Evolutionary conservation across 2,113 vertebrate genomes (phyloP).

Genomic region (Gallinago jamesoni): DNA sequence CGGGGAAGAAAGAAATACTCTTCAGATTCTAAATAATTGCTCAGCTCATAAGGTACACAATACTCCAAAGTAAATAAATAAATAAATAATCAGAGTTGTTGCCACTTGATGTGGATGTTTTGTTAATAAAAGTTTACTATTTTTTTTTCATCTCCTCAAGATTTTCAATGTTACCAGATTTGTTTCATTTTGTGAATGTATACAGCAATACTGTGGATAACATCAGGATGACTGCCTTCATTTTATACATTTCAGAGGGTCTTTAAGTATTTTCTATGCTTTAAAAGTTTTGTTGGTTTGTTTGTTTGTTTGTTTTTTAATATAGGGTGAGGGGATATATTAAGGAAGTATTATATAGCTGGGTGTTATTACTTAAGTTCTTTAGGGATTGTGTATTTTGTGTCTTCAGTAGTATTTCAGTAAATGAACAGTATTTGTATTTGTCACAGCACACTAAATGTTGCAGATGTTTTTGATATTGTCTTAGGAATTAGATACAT

Average conservation of each 20-base stretch:
- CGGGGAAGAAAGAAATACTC: accelerated
- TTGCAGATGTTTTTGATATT: neutral
- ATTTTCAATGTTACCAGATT: accelerated
- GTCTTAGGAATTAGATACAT: neutral
- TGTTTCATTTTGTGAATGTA: neutral
- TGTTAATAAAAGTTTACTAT: accelerated
- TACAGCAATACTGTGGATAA: neutral
- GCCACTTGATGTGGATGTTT: neutral
- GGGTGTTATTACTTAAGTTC: neutral
- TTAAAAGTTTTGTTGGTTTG: neutral
- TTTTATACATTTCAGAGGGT: neutral
- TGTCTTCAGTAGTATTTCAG: neutral
- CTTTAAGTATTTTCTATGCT: neutral
- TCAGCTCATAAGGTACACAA: accelerated
- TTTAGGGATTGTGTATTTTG: neutral
- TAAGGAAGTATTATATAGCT: neutral
- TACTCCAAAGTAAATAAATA: neutral
- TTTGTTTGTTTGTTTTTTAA: too few species aligned
- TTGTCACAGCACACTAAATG: neutral
- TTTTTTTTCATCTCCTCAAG: neutral
- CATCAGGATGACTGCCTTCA: neutral
- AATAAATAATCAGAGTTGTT: neutral
- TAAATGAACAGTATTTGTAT: neutral
- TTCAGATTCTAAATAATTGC: neutral
- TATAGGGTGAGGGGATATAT: accelerated